Percentiles rank a stretch among this genome's conserved stretches.
Conservation (phyloP, 1,140 invertebrate genomes). For the Drosophila nasuta region DNA sequence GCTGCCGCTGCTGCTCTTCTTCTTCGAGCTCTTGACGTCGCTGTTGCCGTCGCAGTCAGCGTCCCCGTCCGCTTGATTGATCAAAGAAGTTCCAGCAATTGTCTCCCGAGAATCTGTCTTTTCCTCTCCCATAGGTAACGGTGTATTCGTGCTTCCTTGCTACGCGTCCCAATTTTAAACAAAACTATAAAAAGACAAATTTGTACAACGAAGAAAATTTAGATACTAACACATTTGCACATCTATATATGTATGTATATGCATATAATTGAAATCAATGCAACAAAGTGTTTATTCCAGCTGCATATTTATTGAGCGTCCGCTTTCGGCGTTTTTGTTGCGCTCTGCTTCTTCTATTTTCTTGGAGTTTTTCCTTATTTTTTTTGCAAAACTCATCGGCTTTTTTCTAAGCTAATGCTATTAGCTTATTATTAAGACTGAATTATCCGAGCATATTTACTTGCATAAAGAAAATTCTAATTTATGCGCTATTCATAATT, state of each 20-base stretch:
- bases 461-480: neutral
- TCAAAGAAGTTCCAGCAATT: conserved; percentile 67
- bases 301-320: conserved; percentile 49
- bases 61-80: conserved; percentile 34
- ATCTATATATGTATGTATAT: neutral
- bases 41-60: conserved; percentile 7
- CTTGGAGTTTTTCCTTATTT: neutral
- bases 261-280: too few species aligned
- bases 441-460: neutral
- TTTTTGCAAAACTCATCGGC: conserved; percentile 47
- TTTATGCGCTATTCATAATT: neutral
- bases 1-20: conserved; percentile 6
- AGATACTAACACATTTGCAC: neutral
- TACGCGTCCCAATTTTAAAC: conserved; percentile 37
- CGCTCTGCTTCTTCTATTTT: conserved; percentile 42
- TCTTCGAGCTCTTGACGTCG: conserved; percentile 14
- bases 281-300: conserved; percentile 4
- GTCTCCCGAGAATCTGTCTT: conserved; percentile 63
- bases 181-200: conserved; percentile 29
- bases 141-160: conserved; percentile 45
- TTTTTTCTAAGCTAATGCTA: neutral
- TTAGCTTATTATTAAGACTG: neutral
- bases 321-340: conserved; percentile 39
- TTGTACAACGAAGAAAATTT: conserved; percentile 28
- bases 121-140: conserved; percentile 78